Percentiles rank a stretch among this genome's conserved stretches.
Evolutionary conservation across 2,888 invertebrate genomes (phyloP).

Genomic region (Eledone cirrhosa): DNA sequence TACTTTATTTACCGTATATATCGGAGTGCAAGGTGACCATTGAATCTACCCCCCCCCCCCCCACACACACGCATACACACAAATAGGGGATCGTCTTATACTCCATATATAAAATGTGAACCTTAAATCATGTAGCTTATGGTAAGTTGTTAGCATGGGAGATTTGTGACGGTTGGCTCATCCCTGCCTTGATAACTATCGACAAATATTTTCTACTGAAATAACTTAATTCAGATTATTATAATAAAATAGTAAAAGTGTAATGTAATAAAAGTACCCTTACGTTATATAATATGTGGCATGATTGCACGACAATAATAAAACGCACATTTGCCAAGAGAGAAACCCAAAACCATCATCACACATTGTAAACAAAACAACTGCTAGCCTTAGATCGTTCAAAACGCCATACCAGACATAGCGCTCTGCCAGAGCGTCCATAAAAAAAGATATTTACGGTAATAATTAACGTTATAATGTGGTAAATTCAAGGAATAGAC

Average conservation of each 20-base stretch:
- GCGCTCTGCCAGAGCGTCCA: background rate
- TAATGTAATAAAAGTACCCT: background rate
- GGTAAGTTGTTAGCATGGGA: too few species aligned
- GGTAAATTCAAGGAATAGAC: background rate
- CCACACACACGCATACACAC: background rate
- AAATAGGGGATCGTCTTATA: background rate
- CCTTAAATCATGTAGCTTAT: background rate
- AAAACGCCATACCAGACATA: background rate
- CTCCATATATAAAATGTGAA: background rate
- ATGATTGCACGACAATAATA: too few species aligned
- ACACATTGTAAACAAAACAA: too few species aligned
- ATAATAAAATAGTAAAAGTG: background rate
- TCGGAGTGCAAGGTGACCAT: background rate
- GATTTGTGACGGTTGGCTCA: background rate
- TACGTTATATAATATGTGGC: too few species aligned
- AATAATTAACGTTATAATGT: too few species aligned
- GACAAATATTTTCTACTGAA: background rate
- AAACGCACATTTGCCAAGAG: background rate
- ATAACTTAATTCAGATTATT: too few species aligned
- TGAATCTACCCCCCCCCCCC: too few species aligned
- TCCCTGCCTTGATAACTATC: background rate
- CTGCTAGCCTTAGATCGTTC: too few species aligned
- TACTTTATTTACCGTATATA: background rate
- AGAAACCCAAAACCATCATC: too few species aligned
- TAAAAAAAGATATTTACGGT: too few species aligned